phyloP scores from a whole-genome alignment of 2,888 invertebrate genomes.

The Empis stercorea region DNA sequence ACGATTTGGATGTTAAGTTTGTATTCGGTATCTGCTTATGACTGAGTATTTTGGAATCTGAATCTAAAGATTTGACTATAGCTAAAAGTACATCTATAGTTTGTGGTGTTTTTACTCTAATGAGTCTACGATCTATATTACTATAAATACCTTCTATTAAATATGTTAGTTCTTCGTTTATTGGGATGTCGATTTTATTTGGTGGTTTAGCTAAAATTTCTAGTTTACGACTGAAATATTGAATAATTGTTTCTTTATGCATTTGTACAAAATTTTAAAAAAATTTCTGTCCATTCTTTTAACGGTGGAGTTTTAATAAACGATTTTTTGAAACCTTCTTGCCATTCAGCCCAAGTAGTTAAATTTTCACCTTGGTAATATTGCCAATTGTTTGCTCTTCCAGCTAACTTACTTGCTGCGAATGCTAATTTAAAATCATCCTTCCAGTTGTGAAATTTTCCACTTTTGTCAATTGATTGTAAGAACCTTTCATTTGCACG shows the following conservation, averaged over 20 bases:
- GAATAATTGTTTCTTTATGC: neutral
- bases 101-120: neutral
- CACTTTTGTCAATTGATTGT: neutral
- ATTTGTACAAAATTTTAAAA: neutral
- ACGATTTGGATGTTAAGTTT: neutral
- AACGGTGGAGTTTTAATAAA: neutral
- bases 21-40: too few species aligned
- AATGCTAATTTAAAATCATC: neutral
- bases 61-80: neutral
- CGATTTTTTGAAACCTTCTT: neutral
- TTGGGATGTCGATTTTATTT: neutral
- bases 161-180: neutral
- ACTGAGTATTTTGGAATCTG: neutral
- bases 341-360: neutral
- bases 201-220: neutral
- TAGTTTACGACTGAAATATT: neutral
- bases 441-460: neutral
- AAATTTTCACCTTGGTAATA: neutral
- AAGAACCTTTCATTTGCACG: neutral
- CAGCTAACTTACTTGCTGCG: neutral
- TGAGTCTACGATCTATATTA: neutral
- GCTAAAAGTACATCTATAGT: neutral
- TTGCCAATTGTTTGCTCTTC: neutral
- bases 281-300: neutral
- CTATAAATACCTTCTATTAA: neutral